Percentiles rank a stretch among this genome's conserved stretches.
Conservation (phyloP, 2,888 invertebrate species). For the Ophion slaviceki region DNA sequence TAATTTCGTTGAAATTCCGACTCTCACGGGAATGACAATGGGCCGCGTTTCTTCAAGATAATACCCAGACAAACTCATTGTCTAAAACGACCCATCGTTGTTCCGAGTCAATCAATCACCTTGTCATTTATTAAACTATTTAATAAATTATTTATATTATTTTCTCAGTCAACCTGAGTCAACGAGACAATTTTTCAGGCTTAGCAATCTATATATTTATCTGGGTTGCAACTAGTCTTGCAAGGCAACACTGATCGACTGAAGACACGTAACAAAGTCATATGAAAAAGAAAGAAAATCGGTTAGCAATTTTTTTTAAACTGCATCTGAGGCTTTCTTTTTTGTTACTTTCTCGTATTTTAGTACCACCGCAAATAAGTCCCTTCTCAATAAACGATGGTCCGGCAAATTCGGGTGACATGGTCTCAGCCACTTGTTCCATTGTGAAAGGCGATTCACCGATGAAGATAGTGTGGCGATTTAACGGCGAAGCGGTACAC, state of each 20-base stretch:
- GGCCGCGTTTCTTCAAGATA: no score
- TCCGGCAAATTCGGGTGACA: slow-evolving; percentile 83
- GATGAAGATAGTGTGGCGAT: slow-evolving; percentile 90
- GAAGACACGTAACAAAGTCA: background rate
- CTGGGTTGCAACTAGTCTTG: background rate
- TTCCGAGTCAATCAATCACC: background rate
- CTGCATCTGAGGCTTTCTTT: background rate
- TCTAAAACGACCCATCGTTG: no score
- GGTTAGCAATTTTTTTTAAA: background rate
- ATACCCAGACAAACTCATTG: no score
- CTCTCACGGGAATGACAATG: no score
- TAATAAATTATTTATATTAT: no score
- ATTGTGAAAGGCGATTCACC: slow-evolving; percentile 92
- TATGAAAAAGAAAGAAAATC: background rate
- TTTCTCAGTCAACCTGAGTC: no score
- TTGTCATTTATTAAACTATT: background rate
- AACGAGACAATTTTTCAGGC: background rate
- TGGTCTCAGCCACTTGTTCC: slow-evolving; percentile 87
- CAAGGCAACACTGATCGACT: background rate
- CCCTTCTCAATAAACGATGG: slow-evolving; percentile 83
- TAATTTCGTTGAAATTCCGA: no score
- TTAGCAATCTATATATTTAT: background rate
- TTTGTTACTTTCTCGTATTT: slow-evolving; percentile 75
- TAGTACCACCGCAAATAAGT: slow-evolving; percentile 83
- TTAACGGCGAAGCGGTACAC: slow-evolving; percentile 84